Percentiles rank a stretch among this genome's conserved stretches.
These are phyloP conservation scores for Himalopsyche kuldschensis DNA, from an alignment of 2,888 invertebrate species.

Conservation along the genomic window DNA sequence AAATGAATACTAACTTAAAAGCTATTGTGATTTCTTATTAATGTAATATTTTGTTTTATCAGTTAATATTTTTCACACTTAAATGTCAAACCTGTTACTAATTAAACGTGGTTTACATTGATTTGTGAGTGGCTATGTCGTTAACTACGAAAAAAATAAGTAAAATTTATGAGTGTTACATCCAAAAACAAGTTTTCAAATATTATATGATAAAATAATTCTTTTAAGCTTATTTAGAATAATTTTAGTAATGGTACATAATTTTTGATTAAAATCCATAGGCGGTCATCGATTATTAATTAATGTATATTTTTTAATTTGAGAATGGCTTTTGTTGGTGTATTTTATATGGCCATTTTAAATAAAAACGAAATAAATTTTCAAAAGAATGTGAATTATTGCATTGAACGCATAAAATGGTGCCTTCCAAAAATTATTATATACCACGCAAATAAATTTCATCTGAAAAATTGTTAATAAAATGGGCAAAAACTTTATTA, in stretches of 20 bases:
- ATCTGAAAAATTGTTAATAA: not conserved
- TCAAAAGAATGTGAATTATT: not conserved
- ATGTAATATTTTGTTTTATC: not conserved
- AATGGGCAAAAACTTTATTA: not conserved
- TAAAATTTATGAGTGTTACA: not conserved
- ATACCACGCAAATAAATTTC: not conserved
- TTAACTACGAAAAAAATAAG: not conserved
- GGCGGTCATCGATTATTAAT: not conserved
- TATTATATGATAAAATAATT: not conserved
- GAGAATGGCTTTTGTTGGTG: not conserved
- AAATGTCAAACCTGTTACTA: not conserved
- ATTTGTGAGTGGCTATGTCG: not conserved
- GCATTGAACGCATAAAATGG: not conserved
- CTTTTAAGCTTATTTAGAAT: not conserved
- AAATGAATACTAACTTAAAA: too few relatives aligned
- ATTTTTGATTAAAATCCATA: not conserved
- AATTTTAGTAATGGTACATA: not conserved
- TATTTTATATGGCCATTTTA: not conserved
- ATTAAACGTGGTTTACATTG: not conserved
- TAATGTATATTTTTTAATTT: not conserved
- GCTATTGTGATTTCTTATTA: too few relatives aligned
- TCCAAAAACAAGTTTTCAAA: not conserved
- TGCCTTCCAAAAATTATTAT: not conserved
- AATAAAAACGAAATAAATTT: not conserved
- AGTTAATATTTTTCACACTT: slow-evolving; percentile 5